Conservation (phyloP, 1,140 invertebrate genomes). For the Amyelois transitella region DNA sequence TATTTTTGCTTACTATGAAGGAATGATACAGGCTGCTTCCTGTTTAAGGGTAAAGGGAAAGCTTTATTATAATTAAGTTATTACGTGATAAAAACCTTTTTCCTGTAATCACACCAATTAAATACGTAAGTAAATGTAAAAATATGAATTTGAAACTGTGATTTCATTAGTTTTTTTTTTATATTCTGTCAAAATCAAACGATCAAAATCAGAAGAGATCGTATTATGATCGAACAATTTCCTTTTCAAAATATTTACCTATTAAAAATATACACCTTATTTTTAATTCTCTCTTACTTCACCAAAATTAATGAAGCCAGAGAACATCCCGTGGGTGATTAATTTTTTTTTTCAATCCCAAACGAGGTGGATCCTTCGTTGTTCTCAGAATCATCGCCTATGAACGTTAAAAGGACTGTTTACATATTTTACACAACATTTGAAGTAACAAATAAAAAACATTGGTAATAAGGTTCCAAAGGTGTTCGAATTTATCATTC, state of each 20-base stretch:
- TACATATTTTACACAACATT: neutral
- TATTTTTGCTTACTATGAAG: too few relatives aligned
- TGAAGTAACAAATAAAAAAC: constrained; percentile 13
- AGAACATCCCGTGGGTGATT: constrained; percentile 34
- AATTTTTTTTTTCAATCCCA: constrained; percentile 22
- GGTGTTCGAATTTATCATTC: constrained; percentile 20
- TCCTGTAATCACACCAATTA: too few relatives aligned
- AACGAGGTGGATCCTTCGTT: constrained; percentile 9
- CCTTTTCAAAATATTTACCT: neutral
- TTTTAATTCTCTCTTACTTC: constrained; percentile 3
- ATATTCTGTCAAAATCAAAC: too few relatives aligned
- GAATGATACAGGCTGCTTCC: too few relatives aligned
- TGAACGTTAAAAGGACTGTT: neutral
- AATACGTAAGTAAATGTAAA: too few relatives aligned
- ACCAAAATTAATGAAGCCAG: constrained; percentile 15
- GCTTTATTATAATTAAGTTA: too few relatives aligned
- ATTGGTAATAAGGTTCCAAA: constrained; percentile 16
- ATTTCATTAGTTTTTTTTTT: too few relatives aligned
- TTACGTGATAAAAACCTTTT: too few relatives aligned
- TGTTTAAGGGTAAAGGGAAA: too few relatives aligned
- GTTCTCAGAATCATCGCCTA: constrained; percentile 1
- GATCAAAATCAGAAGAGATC: too few relatives aligned
- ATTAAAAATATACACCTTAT: constrained; percentile 1
- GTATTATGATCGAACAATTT: too few relatives aligned
- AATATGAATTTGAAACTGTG: too few relatives aligned